Evolutionary conservation across 37 sponge, comb jelly and placozoan species (phyloP).

Genomic region (Hexactinellida sp.): DNA sequence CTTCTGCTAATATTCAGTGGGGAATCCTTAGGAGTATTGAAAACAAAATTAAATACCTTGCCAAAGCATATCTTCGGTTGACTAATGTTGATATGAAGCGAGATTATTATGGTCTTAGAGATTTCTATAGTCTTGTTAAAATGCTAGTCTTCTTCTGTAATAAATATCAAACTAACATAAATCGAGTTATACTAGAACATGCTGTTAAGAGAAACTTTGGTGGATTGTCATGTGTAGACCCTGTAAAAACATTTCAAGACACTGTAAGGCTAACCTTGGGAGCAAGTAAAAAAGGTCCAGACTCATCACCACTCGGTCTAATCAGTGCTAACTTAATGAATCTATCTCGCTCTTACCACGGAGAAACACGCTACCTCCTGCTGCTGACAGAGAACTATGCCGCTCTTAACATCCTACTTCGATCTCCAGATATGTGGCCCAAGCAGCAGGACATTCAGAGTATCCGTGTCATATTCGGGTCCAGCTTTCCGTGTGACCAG

Average conservation of each 20-base stretch:
- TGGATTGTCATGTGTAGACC: constrained; percentile 21
- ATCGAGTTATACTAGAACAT: background rate
- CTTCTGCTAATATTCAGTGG: background rate
- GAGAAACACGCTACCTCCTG: constrained; percentile 82
- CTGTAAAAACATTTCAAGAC: constrained; percentile 27
- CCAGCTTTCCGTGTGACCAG: constrained; percentile 80
- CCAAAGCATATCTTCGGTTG: constrained; percentile 33
- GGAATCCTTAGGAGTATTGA: background rate
- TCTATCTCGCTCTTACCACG: constrained; percentile 10
- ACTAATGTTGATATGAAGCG: background rate
- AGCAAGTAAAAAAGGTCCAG: constrained; percentile 14
- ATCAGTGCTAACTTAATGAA: constrained; percentile 27
- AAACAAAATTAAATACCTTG: constrained; percentile 8
- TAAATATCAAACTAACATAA: background rate
- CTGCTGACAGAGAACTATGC: constrained; percentile 84
- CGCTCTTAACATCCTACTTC: constrained; percentile 60
- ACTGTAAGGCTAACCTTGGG: background rate
- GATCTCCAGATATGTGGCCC: constrained; percentile 19
- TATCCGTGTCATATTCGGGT: constrained; percentile 62
- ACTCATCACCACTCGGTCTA: constrained; percentile 45
- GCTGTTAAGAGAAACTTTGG: constrained; percentile 31
- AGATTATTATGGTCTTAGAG: constrained; percentile 52
- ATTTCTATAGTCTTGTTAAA: constrained; percentile 36
- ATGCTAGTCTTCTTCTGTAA: constrained; percentile 4
- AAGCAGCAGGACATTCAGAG: background rate